Evolutionary conservation across 2,797 vertebrate genomes (phyloP), one percentile per base, ranked within the genome.

Genomic region (Tachyglossus aculeatus): DNA sequence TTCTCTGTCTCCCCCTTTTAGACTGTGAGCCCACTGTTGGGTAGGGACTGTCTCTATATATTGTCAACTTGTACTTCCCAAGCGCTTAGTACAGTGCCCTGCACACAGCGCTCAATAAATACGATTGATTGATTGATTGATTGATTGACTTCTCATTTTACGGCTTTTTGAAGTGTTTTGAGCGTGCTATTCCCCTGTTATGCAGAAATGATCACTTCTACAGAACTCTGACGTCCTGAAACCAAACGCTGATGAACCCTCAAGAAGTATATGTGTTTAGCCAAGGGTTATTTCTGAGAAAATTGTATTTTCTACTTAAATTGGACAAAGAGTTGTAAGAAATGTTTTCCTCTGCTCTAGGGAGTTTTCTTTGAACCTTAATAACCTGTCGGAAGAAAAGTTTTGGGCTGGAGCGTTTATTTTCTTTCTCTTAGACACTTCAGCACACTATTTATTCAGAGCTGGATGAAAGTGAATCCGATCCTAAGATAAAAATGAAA

Each of bases 371-470:
- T 75, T 57, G 60, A 32, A 62, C n/a, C n/a, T n/a, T n/a, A n/a
- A n/a, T n/a, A n/a, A n/a, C n/a, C n/a, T n/a, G n/a, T n/a, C 24
- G 11, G 3, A 34, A 62, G 33, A 18, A 51, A 67, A 52, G 8
- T 68, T 67, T 53, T 62, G 3, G 25, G 32, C 29, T 54, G 33
- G 8, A 55, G 54, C 15, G 68, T 43, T 33, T 61, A 34, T 25
- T 74, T 74, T 62, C 32, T 6, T 37, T 44, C 16, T 43, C 3
- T 47, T 60, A 9, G 12, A 44, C 5, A 47, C 25, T 3, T 71
- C 47, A 71, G 22, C 57, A 63, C 65, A 40, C 71, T 61, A n/a
- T 71, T 21, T 62, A 9, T 59, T 78, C 53, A 64, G 69, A 38
- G 69, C 48, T 18, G 21, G 25, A 38, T 66, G 25, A 79, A 67